A percentile compares a stretch with the other conserved stretches of the same genome.
Conservation (phyloP, 2,797 vertebrate species). For the Antennarius maculatus region DNA sequence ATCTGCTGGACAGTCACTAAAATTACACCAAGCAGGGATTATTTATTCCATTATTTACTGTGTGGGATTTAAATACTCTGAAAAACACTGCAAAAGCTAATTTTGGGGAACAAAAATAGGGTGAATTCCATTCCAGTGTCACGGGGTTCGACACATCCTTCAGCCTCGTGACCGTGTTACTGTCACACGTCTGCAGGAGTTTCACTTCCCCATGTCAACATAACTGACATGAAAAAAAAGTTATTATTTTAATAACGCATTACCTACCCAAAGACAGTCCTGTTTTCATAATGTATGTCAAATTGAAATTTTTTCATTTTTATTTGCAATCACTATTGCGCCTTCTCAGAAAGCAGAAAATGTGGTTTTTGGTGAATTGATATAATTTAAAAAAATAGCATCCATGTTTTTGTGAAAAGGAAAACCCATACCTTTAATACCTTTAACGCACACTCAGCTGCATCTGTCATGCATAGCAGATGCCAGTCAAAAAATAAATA, state of each 20-base stretch:
- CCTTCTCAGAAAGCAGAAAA: background rate
- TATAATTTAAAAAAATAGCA: too few species aligned
- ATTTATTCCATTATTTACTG: background rate
- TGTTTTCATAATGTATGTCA: background rate
- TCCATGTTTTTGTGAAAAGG: too few species aligned
- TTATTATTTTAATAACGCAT: background rate
- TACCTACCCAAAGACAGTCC: too few species aligned
- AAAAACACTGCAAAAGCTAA: background rate
- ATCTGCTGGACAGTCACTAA: constrained; percentile 30
- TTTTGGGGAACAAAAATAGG: background rate
- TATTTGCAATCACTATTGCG: too few species aligned
- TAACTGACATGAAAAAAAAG: background rate
- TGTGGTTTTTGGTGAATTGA: too few species aligned
- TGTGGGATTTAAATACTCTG: background rate
- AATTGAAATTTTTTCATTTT: background rate
- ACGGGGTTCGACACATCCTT: constrained; percentile 33
- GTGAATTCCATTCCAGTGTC: background rate
- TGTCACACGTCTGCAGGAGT: constrained; percentile 6
- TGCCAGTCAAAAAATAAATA: too few species aligned
- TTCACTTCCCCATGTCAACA: constrained; percentile 47
- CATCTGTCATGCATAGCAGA: too few species aligned
- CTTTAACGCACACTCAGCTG: too few species aligned
- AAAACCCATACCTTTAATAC: too few species aligned
- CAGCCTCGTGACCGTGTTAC: constrained; percentile 9
- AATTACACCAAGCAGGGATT: constrained; percentile 23